Base-by-base conservation (phyloP, 1,140 invertebrate species). In the Pseudobourletiella spinata region DNA sequence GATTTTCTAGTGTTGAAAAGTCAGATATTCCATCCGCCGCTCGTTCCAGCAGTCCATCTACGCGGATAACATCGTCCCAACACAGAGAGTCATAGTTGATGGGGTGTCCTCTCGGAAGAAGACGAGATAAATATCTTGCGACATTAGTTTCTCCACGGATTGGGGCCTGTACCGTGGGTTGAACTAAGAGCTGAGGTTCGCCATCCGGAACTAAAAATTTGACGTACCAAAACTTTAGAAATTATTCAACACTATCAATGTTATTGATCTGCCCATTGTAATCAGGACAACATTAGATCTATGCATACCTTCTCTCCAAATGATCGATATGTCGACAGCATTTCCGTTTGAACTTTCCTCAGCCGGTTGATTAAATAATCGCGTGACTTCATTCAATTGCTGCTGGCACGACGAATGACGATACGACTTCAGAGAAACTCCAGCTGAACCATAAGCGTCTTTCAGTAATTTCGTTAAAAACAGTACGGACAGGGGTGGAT, bases 101-200 rank as follows among this genome's bases (percentile, higher is more conserved):
- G 32, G 50, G 18, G 28, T 25, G n/a, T 1, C 16, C 50, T 15
- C 28, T 2, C 26, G 63, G 63, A 18, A 64, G 11, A 14, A 60
- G 43, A 29, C 63, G 50, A 26, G 63, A 64, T 3, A 64, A 43
- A 29, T 59, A 64, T 1, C 63, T 26, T 2, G 42, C 52, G 18
- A 64, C 15, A 29, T 59, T 64, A 14, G 30, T 58, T 60, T 64
- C 63, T 16, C 63, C 63, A n/a, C 14, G 2, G 3, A 60, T 39
- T 2, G 44, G 57, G 26, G n/a, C 25, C 44, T 63, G 57, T 14
- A 30, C 18, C 11, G 42, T 54, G 42, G 63, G 63, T 24, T 59
- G 30, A 11, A 64, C 57, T 11, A 64, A 54, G 1, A 64, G 57
- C 22, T 56, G 51, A 16, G 42, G 26, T 25, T 64, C 57, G n/a